phyloP scores from a whole-genome alignment of 1,140 invertebrate species.

The Neotoxoptera formosana region DNA sequence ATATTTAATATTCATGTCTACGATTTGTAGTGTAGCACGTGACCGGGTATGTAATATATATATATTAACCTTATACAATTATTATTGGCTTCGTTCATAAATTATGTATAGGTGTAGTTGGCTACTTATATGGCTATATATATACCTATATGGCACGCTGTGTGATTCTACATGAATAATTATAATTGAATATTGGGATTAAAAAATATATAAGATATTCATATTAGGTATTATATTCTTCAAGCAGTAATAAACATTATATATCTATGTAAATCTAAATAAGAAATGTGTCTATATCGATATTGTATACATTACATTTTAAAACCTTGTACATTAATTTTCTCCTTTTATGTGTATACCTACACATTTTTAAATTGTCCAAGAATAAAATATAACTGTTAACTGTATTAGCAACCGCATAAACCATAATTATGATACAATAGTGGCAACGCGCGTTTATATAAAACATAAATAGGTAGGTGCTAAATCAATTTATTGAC shows the following conservation, averaged over 20 bases:
- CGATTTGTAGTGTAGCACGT: neutral
- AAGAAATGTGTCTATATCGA: neutral
- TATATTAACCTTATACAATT: neutral
- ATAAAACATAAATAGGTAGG: neutral
- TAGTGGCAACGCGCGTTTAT: neutral
- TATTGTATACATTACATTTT: neutral
- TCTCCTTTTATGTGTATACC: too few species aligned
- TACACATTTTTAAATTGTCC: neutral
- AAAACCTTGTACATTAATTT: neutral
- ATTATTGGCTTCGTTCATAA: neutral
- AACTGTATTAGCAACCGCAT: neutral
- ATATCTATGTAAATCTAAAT: neutral
- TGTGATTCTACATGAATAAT: neutral
- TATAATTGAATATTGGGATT: neutral
- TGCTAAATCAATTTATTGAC: neutral
- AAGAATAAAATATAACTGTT: neutral
- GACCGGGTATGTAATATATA: slow-evolving; percentile 15
- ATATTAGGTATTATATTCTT: neutral
- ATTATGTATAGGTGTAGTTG: slow-evolving; percentile 4
- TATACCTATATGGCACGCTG: neutral
- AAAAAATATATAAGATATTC: neutral
- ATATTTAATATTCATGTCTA: slow-evolving; percentile 12
- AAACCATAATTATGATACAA: neutral
- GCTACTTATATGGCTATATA: neutral
- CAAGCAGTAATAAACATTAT: neutral